phyloP scores from a whole-genome alignment of 2,797 vertebrate species.

The Salarias fasciatus region DNA sequence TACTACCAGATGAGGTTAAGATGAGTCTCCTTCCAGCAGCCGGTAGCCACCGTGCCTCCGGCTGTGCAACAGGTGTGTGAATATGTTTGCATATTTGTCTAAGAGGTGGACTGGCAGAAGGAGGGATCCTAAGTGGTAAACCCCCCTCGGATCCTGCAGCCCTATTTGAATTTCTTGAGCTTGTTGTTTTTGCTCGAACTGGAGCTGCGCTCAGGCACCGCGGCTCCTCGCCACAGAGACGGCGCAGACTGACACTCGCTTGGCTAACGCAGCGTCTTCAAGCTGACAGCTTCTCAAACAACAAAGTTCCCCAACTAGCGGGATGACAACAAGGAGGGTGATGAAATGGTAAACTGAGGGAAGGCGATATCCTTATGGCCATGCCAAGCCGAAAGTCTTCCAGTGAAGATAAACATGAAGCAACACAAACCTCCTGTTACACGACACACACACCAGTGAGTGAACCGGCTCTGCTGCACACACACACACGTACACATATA shows the following conservation, averaged over 20 bases:
- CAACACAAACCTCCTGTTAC: conserved; percentile 24
- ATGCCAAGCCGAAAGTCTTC: conserved; percentile 28
- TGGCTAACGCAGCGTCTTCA: conserved; percentile 44
- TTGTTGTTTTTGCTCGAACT: conserved; percentile 79
- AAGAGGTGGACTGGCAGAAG: conserved; percentile 32
- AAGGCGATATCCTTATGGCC: conserved; percentile 36
- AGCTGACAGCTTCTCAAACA: conserved; percentile 64
- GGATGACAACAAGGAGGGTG: conserved; percentile 20
- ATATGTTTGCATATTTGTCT: conserved; percentile 6
- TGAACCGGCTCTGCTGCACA: no score
- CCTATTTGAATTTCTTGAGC: conserved; percentile 74
- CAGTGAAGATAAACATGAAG: conserved; percentile 26
- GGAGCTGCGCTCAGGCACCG: conserved; percentile 51
- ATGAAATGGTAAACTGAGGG: conserved; percentile 32
- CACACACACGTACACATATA: conserved; percentile 7
- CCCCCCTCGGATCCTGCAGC: conserved; percentile 32
- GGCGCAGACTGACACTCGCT: conserved; percentile 56
- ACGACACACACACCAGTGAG: not conserved
- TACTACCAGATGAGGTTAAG: conserved; percentile 46
- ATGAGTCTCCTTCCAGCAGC: conserved; percentile 31
- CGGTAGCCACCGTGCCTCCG: conserved; percentile 26
- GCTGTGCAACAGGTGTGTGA: conserved; percentile 70
- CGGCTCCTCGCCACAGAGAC: conserved; percentile 21
- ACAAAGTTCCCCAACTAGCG: conserved; percentile 32
- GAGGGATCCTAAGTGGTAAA: conserved; percentile 42